phyloP scores from a whole-genome alignment of 1,140 invertebrate genomes.

The Nephila pilipes region DNA sequence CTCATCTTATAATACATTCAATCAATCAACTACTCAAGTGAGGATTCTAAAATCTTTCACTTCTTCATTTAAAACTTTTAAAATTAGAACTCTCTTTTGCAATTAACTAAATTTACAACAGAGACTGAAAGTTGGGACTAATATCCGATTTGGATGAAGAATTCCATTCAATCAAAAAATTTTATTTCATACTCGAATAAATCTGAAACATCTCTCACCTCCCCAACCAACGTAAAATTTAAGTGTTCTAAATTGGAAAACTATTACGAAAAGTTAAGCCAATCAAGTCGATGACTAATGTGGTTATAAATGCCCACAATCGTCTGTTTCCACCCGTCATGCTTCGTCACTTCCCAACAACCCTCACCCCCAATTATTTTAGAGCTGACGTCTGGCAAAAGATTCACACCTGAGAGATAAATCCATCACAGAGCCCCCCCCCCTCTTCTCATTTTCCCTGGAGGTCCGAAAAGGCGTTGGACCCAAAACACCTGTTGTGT shows the following conservation, averaged over 20 bases:
- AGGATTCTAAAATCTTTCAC: too few species aligned
- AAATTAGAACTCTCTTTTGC: too few species aligned
- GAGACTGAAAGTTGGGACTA: too few species aligned
- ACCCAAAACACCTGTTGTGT: constrained; percentile 64
- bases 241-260: not conserved
- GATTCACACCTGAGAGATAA: constrained; percentile 19
- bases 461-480: not conserved
- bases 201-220: not conserved
- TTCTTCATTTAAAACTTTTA: too few species aligned
- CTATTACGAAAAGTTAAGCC: not conserved
- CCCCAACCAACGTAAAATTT: not conserved
- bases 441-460: not conserved
- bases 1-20: too few species aligned
- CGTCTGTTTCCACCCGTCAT: not conserved
- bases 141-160: too few species aligned
- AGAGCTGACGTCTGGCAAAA: constrained; percentile 59
- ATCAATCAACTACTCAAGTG: too few species aligned
- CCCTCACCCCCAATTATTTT: constrained; percentile 3
- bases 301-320: not conserved
- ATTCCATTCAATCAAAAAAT: not conserved
- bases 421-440: not conserved
- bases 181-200: not conserved
- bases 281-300: not conserved
- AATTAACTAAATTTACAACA: too few species aligned
- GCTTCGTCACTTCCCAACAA: not conserved